phyloP scores from a whole-genome alignment of 2,888 invertebrate species.

The Netelia fuscicornis region DNA sequence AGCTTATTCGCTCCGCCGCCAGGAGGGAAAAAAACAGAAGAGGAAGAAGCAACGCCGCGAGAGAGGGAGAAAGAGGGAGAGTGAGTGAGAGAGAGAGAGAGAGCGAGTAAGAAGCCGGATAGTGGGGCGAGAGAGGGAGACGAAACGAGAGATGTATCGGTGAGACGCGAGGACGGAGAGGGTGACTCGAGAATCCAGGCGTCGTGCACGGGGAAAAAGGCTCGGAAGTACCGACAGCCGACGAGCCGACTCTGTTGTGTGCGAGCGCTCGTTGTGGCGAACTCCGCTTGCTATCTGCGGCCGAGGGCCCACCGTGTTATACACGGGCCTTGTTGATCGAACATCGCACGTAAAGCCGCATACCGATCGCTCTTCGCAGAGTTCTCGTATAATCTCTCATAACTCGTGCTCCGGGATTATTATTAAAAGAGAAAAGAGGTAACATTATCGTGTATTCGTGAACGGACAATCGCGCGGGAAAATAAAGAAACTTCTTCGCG shows the following conservation, averaged over 20 bases:
- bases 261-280: constrained; percentile 28
- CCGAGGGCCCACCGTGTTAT: background rate
- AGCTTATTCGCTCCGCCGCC: constrained; percentile 35
- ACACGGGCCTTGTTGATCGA: background rate
- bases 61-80: constrained; percentile 28
- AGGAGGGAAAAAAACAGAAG: constrained; percentile 17
- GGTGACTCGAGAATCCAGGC: constrained; percentile 67
- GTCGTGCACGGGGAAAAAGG: constrained; percentile 44
- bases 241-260: constrained; percentile 36
- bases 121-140: constrained; percentile 8
- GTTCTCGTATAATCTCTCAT: background rate
- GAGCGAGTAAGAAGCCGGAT: constrained; percentile 13
- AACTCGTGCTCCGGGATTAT: background rate
- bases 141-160: constrained; percentile 5
- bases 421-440: background rate
- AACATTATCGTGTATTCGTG: background rate
- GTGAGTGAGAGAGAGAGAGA: constrained; percentile 21
- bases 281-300: constrained; percentile 4
- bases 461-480: background rate
- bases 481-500: no score
- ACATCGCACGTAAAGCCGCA: background rate
- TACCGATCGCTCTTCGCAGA: constrained; percentile 1
- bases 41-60: constrained; percentile 42
- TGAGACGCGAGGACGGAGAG: constrained; percentile 50
- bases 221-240: constrained; percentile 60